A percentile compares a stretch with the other conserved stretches of the same genome.
phyloP scores from a whole-genome alignment of 2,113 vertebrate species.

The Coryphaenoides rupestris region DNA sequence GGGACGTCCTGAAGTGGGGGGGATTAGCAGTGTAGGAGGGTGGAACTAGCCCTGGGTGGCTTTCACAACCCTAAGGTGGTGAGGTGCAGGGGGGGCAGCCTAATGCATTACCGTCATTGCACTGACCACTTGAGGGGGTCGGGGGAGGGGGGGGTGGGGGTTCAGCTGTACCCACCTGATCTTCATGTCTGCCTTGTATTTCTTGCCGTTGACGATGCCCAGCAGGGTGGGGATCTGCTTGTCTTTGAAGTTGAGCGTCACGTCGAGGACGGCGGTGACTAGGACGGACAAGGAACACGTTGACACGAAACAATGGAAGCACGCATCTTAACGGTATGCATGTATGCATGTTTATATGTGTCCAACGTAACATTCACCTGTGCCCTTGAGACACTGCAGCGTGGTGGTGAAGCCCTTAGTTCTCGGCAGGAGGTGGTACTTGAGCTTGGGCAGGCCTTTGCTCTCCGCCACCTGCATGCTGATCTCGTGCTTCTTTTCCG shows the following conservation, averaged over 20 bases:
- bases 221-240: conserved; percentile 92
- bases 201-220: conserved; percentile 92
- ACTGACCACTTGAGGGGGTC: too few species aligned
- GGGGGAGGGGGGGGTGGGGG: too few species aligned
- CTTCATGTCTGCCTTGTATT: conserved; percentile 94
- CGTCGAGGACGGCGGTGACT: conserved; percentile 94
- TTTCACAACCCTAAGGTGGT: neutral
- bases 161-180: conserved; percentile 78
- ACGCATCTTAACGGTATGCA: too few species aligned
- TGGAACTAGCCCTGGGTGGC: neutral
- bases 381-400: conserved; percentile 93
- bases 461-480: conserved; percentile 96
- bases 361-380: too few species aligned
- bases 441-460: conserved; percentile 91
- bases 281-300: neutral
- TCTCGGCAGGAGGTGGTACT: conserved; percentile 92
- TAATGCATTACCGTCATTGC: too few species aligned
- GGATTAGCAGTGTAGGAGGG: too few species aligned
- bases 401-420: conserved; percentile 98
- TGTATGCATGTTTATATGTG: too few species aligned
- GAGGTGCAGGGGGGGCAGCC: too few species aligned
- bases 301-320: neutral
- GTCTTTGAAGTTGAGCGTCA: conserved; percentile 95
- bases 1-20: too few species aligned
- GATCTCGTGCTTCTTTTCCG: conserved; percentile 94